phyloP scores from a whole-genome alignment of 2,797 vertebrate species.

The Danio kyathit region DNA sequence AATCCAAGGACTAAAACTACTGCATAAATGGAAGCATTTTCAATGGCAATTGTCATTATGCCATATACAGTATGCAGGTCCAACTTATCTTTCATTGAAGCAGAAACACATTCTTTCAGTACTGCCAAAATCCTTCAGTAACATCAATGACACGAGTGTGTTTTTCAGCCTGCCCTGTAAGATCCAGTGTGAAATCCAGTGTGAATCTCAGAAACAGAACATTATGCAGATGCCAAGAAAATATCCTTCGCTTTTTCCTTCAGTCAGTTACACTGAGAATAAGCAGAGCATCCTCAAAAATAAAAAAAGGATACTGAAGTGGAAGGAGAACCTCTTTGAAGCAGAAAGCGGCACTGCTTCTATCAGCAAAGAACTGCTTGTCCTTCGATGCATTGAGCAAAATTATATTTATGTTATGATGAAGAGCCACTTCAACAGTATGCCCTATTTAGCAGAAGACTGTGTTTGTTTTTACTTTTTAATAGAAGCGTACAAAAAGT shows the following conservation, averaged over 20 bases:
- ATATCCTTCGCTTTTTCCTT: neutral
- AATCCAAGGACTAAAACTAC: neutral
- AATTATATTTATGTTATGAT: neutral
- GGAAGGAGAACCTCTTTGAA: constrained; percentile 30
- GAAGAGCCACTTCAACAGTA: constrained; percentile 17
- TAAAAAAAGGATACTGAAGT: constrained; percentile 48
- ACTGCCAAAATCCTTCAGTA: constrained; percentile 6
- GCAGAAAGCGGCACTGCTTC: constrained; percentile 40
- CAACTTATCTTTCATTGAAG: constrained; percentile 1
- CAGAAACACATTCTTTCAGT: neutral
- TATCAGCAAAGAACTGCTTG: constrained; percentile 16
- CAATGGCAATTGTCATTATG: neutral
- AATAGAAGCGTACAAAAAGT: constrained; percentile 10
- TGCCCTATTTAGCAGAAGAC: constrained; percentile 9
- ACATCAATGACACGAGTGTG: constrained; percentile 33
- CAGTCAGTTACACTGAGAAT: constrained; percentile 33
- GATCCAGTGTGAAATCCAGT: neutral
- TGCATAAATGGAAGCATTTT: neutral
- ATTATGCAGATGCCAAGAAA: constrained; percentile 19
- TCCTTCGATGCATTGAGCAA: constrained; percentile 32
- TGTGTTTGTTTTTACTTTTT: constrained; percentile 14
- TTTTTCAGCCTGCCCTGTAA: neutral
- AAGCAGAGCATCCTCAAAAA: constrained; percentile 47
- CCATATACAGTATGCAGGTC: neutral
- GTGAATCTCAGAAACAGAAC: neutral